Evolutionary conservation across 2,113 vertebrate genomes (phyloP), one percentile per base, ranked within the genome.

Genomic region (Canis aureus): DNA sequence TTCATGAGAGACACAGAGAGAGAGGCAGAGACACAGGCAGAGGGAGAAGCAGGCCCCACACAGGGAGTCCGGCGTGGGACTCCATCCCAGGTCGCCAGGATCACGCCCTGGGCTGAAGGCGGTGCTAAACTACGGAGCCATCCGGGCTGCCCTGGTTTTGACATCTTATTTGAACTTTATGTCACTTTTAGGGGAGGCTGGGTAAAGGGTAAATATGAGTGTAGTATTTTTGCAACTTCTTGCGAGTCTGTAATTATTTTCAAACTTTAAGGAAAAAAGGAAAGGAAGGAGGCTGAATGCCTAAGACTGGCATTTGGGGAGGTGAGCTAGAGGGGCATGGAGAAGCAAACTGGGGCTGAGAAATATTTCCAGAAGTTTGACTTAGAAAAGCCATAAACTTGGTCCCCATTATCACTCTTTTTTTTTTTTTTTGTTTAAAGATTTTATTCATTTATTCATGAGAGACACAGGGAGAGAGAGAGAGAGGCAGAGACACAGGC

Each of bases 211-310:
- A 89, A 85, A 80, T 9, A 12, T 67, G 11, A 69, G 27, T 35
- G 59, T 55, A 64, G 29, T 88, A 67, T 80, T 82, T 88, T 90
- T 94, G n/a, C 43, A 95, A 97, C 38, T 64, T 93, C 38, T 55
- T 92, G 4, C 64, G 53, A 88, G 25, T 59, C 59, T 76, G 3
- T 53, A 32, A 22, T 94, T 64, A 89, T 60, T 93, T 97, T 13
- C 59, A 84, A 81, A 87, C 74, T 17, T 38, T 4, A 9, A 10
- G 7, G 8, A 25, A 80, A 53, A 23, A 51, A 79, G 10, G 38
- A 59, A 67, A 93, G 51, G 23, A 60, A 96, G 76, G 59, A 78
- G 35, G 55, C 35, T 91, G 85, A 95, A 74, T 62, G 67, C 35
- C 15, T 83, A 67, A 11, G 67, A n/a, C 35, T 90, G 29, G 57